Percentiles rank a stretch among this genome's conserved stretches.
phyloP scores from a whole-genome alignment of 2,113 vertebrate species.

The Lagopus muta region DNA sequence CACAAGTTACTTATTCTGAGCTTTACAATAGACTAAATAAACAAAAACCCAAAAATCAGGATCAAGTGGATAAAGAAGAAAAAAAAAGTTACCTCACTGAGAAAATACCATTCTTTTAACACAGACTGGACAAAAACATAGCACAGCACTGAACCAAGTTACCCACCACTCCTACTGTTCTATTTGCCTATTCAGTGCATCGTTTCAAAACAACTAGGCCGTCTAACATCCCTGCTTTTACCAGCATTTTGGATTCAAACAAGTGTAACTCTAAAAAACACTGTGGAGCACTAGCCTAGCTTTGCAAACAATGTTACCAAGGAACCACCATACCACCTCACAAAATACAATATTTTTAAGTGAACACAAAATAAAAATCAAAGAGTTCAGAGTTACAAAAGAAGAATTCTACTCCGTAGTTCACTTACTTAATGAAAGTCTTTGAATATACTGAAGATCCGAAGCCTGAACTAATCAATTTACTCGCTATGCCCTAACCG shows the following conservation, averaged over 20 bases:
- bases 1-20: not conserved
- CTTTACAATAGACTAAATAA: not conserved
- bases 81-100: not conserved
- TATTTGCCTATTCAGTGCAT: not conserved
- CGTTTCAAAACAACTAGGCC: not conserved
- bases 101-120: not conserved
- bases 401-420: conserved; percentile 73
- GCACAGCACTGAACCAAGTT: not conserved
- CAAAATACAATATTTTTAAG: not conserved
- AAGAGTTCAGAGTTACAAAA: conserved; percentile 73
- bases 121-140: not conserved
- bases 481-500: conserved; percentile 78
- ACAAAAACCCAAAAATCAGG: not conserved
- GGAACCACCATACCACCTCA: not conserved
- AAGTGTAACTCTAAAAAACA: not conserved
- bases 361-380: conserved; percentile 59
- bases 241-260: not conserved
- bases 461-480: conserved; percentile 88
- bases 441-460: conserved; percentile 82
- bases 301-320: not conserved
- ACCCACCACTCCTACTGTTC: not conserved
- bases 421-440: conserved; percentile 81
- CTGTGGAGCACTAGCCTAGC: not conserved
- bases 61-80: not conserved
- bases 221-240: not conserved